Percentiles rank a stretch among this genome's conserved stretches.
phyloP scores from a whole-genome alignment of 2,888 invertebrate species.

The Ditula angustiorana region DNA sequence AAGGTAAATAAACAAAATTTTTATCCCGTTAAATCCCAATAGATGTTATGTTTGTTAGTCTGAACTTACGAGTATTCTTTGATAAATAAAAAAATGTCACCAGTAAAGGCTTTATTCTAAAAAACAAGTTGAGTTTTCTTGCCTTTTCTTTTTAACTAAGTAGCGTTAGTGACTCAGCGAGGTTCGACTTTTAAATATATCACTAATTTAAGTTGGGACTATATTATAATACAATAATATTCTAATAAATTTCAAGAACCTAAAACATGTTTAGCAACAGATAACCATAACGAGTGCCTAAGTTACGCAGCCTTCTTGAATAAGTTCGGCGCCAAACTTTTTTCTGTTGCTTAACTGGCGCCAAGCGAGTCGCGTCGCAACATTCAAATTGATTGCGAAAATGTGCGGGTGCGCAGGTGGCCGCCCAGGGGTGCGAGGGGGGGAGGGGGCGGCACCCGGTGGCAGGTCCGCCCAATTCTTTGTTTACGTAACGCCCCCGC shows the following conservation, averaged over 20 bases:
- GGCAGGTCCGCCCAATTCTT: constrained; percentile 82
- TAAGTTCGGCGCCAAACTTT: constrained; percentile 14
- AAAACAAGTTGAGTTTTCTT: too few relatives aligned
- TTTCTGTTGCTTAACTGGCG: constrained; percentile 34
- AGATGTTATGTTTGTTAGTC: too few relatives aligned
- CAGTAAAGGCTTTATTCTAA: too few relatives aligned
- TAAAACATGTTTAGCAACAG: not conserved
- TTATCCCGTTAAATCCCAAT: too few relatives aligned
- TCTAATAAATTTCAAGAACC: not conserved
- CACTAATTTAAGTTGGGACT: too few relatives aligned
- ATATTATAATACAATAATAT: too few relatives aligned
- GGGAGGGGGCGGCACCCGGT: constrained; percentile 68
- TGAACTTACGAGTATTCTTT: too few relatives aligned
- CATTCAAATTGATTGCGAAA: constrained; percentile 64
- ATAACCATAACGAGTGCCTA: not conserved
- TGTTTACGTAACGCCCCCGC: constrained; percentile 82
- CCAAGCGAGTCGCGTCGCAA: constrained; percentile 24
- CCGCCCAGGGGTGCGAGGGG: constrained; percentile 50
- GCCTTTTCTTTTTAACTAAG: too few relatives aligned
- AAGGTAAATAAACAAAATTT: too few relatives aligned
- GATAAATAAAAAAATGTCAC: too few relatives aligned
- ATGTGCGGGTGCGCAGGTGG: constrained; percentile 71
- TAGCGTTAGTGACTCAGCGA: too few relatives aligned
- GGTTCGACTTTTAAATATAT: too few relatives aligned
- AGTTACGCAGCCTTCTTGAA: constrained; percentile 15